These are phyloP conservation scores for Turritopsis dohrnii DNA, from an alignment of 30 jellyfish, hydroid and myxozoan genomes.

Conservation along the genomic window DNA sequence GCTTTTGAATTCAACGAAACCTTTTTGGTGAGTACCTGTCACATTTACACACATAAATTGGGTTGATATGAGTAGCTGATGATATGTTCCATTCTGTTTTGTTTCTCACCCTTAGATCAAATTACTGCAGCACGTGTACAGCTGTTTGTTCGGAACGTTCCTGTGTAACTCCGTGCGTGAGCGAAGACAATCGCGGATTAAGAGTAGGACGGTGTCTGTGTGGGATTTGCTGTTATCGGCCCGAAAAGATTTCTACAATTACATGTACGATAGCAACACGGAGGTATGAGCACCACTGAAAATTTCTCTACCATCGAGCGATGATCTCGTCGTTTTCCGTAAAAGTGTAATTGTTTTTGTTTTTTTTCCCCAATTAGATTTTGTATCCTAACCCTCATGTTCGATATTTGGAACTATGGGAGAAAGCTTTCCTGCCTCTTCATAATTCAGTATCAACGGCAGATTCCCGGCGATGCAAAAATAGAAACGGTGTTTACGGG, in stretches of 20 bases:
- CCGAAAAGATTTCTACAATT: slow-evolving; percentile 55
- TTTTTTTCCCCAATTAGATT: slow-evolving; percentile 36
- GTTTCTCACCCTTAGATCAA: slow-evolving; percentile 83
- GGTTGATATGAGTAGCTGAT: too few species aligned
- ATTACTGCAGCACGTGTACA: slow-evolving; percentile 71
- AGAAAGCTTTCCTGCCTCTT: slow-evolving; percentile 43
- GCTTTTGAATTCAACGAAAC: slow-evolving; percentile 85
- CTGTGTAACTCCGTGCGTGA: slow-evolving; percentile 73
- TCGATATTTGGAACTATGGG: slow-evolving; percentile 72
- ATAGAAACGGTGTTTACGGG: not conserved
- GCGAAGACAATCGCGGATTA: slow-evolving; percentile 47
- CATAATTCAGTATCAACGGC: slow-evolving; percentile 6
- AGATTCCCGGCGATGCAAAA: not conserved
- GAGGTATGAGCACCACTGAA: not conserved
- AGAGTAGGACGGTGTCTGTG: slow-evolving; percentile 51
- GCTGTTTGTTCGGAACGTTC: slow-evolving; percentile 86
- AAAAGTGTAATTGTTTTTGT: not conserved
- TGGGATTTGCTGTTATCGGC: slow-evolving; percentile 63
- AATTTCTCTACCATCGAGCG: not conserved
- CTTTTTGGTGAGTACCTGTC: slow-evolving; percentile 52
- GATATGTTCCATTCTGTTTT: too few species aligned
- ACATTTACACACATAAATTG: too few species aligned
- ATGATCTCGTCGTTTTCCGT: not conserved
- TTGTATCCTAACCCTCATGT: slow-evolving; percentile 65
- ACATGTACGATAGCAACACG: slow-evolving; percentile 21